Percentiles rank a stretch among this genome's conserved stretches.
phyloP scores from a whole-genome alignment of 2,797 vertebrate species.

The Clarias laeviceps region DNA sequence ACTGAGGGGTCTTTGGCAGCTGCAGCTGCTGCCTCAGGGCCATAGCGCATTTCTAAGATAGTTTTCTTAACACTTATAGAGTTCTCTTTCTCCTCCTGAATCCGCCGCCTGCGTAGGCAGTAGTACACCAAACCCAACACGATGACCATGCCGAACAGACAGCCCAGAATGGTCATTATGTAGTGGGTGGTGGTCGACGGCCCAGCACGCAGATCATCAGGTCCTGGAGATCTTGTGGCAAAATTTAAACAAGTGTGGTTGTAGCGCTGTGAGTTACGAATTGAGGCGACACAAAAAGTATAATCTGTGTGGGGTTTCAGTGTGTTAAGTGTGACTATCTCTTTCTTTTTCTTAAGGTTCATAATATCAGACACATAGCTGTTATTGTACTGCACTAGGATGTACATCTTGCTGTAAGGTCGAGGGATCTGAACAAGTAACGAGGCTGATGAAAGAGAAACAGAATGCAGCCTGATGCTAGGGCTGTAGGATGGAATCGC shows the following conservation, averaged over 20 bases:
- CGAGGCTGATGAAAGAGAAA: constrained; percentile 87
- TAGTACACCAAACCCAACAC: constrained; percentile 87
- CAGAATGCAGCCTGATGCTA: constrained; percentile 88
- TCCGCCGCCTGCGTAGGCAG: constrained; percentile 82
- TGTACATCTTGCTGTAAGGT: constrained; percentile 97
- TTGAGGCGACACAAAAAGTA: constrained; percentile 95
- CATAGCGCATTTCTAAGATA: constrained; percentile 90
- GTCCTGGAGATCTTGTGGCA: constrained; percentile 77
- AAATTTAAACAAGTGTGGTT: constrained; percentile 89
- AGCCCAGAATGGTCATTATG: constrained; percentile 89
- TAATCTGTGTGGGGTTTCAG: constrained; percentile 93
- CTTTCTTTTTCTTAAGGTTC: constrained; percentile 91
- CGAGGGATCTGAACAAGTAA: constrained; percentile 92
- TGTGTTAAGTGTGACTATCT: constrained; percentile 88
- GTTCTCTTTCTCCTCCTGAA: constrained; percentile 87
- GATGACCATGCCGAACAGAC: constrained; percentile 88
- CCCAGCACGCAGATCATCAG: constrained; percentile 75
- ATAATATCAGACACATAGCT: constrained; percentile 91
- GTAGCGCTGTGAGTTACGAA: constrained; percentile 91
- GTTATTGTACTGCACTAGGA: constrained; percentile 94
- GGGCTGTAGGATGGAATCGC: constrained; percentile 84
- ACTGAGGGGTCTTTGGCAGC: constrained; percentile 59
- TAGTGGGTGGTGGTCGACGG: constrained; percentile 88
- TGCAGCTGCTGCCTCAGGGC: constrained; percentile 81
- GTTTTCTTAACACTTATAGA: constrained; percentile 87